These are phyloP conservation scores for Megastigmus dorsalis DNA, from an alignment of 2,888 invertebrate species.

Conservation along the genomic window DNA sequence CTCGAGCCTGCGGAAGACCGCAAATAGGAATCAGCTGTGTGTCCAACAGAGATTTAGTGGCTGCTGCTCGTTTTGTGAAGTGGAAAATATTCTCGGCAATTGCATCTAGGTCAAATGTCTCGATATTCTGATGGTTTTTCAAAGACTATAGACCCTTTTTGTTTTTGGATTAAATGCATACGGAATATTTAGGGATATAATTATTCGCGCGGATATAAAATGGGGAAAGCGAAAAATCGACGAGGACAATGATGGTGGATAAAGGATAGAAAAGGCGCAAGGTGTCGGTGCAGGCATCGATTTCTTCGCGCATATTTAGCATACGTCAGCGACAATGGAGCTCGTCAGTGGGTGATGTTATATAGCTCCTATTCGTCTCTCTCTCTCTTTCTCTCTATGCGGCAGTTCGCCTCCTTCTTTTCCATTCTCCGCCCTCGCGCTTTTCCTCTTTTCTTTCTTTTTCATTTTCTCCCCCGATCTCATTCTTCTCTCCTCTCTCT, in stretches of 20 bases:
- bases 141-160: no score
- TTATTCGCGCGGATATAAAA: no score
- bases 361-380: slow-evolving; percentile 19
- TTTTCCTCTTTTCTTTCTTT: not conserved
- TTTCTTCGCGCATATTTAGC: slow-evolving; percentile 52
- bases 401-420: not conserved
- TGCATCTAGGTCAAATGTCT: no score
- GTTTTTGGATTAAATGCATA: no score
- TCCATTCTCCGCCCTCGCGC: slow-evolving; percentile 26
- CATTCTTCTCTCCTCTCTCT: not conserved
- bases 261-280: slow-evolving; percentile 12
- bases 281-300: slow-evolving; percentile 53
- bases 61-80: no score
- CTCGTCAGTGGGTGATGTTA: slow-evolving; percentile 49
- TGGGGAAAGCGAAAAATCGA: not conserved
- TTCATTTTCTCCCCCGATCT: not conserved
- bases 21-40: no score
- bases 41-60: no score
- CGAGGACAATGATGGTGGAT: not conserved
- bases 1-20: no score
- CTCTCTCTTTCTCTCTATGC: not conserved
- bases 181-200: no score
- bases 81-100: no score
- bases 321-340: slow-evolving; percentile 56
- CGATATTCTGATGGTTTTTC: no score